These are phyloP conservation scores for Proteles cristata DNA, from an alignment of 2,113 vertebrate species.

Conservation along the genomic window DNA sequence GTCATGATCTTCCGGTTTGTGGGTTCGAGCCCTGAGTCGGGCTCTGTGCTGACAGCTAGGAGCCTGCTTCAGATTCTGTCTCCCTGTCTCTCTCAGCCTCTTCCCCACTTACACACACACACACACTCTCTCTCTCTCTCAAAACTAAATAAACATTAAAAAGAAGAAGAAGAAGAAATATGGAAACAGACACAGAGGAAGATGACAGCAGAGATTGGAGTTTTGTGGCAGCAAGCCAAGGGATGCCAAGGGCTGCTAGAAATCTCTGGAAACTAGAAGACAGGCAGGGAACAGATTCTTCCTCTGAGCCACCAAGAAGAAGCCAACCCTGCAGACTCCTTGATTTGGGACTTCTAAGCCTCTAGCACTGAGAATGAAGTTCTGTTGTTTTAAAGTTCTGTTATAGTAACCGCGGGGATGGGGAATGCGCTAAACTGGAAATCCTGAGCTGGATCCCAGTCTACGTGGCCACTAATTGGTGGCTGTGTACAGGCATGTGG, in stretches of 20 bases:
- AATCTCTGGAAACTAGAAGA: not conserved
- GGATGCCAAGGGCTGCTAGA: not conserved
- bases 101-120: too few species aligned
- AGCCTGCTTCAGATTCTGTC: too few species aligned
- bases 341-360: not conserved
- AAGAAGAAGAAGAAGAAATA: not conserved
- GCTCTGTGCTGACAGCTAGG: too few species aligned
- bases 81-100: too few species aligned
- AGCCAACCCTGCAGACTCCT: not conserved
- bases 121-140: too few species aligned
- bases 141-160: too few species aligned
- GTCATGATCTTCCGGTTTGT: too few species aligned
- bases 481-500: rapidly evolving
- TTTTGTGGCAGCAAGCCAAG: not conserved
- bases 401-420: not conserved
- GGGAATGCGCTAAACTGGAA: not conserved
- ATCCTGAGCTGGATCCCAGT: not conserved
- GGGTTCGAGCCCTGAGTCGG: too few species aligned
- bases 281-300: not conserved
- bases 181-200: not conserved
- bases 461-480: not conserved
- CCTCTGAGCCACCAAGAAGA: not conserved
- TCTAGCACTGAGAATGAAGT: not conserved
- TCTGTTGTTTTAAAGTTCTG: not conserved
- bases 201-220: not conserved